Conservation (phyloP, 2,888 invertebrate species). For the Dermolepida albohirtum region DNA sequence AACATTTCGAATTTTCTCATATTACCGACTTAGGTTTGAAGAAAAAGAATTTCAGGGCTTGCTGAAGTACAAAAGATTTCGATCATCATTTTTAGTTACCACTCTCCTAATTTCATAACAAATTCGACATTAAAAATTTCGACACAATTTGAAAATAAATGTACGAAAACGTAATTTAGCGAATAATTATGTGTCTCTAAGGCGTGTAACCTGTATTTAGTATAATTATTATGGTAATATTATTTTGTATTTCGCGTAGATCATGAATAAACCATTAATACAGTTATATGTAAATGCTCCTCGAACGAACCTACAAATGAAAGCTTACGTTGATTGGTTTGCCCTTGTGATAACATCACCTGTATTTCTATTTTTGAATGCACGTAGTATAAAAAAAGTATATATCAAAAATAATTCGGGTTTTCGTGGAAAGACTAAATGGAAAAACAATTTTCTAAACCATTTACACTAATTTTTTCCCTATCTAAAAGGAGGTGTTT, state of each 20-base stretch:
- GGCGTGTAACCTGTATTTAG: not conserved
- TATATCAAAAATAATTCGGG: not conserved
- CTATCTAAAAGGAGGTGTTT: no score
- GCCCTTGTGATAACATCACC: not conserved
- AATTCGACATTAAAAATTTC: no score
- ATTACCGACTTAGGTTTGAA: no score
- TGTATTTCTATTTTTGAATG: not conserved
- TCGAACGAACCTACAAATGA: conserved; percentile 11
- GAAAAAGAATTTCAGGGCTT: no score
- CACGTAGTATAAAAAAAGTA: conserved; percentile 1
- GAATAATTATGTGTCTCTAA: no score
- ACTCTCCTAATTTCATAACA: no score
- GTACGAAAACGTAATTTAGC: no score
- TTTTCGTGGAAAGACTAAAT: not conserved
- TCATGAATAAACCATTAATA: conserved; percentile 10
- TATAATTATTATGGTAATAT: conserved; percentile 28
- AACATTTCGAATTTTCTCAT: no score
- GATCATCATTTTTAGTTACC: no score
- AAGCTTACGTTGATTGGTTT: conserved; percentile 18
- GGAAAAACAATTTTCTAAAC: no score
- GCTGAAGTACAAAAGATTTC: no score
- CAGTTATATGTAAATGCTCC: conserved; percentile 11
- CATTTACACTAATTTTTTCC: no score
- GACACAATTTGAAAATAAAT: not conserved
- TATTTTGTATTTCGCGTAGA: conserved; percentile 10